Conservation (phyloP, 2,113 vertebrate genomes). For the Oncorhynchus mykiss region DNA sequence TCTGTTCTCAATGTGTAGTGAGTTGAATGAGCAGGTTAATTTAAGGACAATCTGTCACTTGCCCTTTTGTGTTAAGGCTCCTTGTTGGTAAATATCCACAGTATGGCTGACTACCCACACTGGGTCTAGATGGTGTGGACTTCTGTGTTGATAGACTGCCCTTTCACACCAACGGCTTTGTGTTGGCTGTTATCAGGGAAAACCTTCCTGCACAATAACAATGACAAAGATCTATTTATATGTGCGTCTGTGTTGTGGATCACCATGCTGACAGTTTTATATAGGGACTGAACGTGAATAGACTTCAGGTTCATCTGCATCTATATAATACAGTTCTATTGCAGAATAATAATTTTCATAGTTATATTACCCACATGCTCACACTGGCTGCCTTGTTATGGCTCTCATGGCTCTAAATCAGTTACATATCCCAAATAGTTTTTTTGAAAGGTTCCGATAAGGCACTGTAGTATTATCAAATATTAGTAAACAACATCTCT, state of each 20-base stretch:
- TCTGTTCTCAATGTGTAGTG: not conserved
- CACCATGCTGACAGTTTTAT: conserved; percentile 43
- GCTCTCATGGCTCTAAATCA: not conserved
- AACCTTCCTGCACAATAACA: conserved; percentile 33
- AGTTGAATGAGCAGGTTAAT: conserved; percentile 5
- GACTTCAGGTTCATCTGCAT: not conserved
- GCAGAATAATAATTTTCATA: no score
- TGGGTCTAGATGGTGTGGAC: conserved; percentile 12
- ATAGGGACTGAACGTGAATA: conserved; percentile 32
- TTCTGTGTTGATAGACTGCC: conserved; percentile 36
- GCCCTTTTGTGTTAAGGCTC: not conserved
- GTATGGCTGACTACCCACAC: not conserved
- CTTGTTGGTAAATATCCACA: conserved; percentile 17
- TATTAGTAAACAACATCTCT: not conserved
- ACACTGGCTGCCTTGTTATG: no score
- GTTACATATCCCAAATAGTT: not conserved
- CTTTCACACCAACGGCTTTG: conserved; percentile 28
- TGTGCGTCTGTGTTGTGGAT: conserved; percentile 13
- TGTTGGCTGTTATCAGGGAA: conserved; percentile 49
- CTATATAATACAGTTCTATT: not conserved
- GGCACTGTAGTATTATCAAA: not conserved
- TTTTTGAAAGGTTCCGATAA: not conserved
- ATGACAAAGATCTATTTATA: conserved; percentile 36
- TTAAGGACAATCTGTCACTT: not conserved
- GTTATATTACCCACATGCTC: no score